These are phyloP conservation scores for roundworm (Caenorhabditis elegans) DNA, from an alignment of 1,140 invertebrate species.

Conservation along the genomic window WBcel235 BX284605.5:10029501-10030000, in stretches of 20 bases:
- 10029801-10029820: not conserved
- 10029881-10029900: not conserved
- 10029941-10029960: not conserved
- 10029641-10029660: not conserved
- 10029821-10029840: not conserved
- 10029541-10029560: slow-evolving; percentile 46
- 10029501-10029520: slow-evolving; percentile 47
- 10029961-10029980: slow-evolving; percentile 12
- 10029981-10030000: not conserved
- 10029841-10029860: not conserved
- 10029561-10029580: not conserved
- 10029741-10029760: not conserved
- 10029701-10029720: not conserved
- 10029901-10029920: not conserved
- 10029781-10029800: slow-evolving; percentile 20
- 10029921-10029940: not conserved
- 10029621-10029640: no score
- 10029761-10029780: slow-evolving; percentile 21
- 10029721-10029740: no score
- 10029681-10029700: not conserved
- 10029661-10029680: not conserved
- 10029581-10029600: no score
- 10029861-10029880: not conserved
- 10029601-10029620: no score
- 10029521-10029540: slow-evolving; percentile 49